Base-by-base conservation (phyloP, 1,140 invertebrate genomes). In the Samia ricini region DNA sequence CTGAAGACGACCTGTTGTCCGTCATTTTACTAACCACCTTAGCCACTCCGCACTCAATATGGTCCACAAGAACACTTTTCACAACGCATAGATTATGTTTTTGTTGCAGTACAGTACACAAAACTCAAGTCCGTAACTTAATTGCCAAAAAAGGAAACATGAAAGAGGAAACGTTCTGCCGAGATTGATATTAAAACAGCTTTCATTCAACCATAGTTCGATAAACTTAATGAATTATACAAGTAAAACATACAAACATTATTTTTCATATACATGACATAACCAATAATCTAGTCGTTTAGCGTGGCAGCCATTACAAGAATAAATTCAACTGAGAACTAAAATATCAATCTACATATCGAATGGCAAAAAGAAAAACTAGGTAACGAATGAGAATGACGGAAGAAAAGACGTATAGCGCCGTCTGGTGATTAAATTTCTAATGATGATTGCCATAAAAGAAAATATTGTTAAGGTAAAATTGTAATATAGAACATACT, bases 1-100 rank as follows among this genome's bases (percentile, higher is more conserved):
- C 97, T 90, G 95, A 96, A 91, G 93, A 95, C 78, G 94, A 95
- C 83, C 95, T 94, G 67, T 79, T 80, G 80, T 91, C 88, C 81
- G 86, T 88, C 82, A 89, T 91, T 84, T 78, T 85, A 70, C 65
- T 76, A 67, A 65, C 63, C 68, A 57, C 75, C 68, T 67, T 73
- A 72, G n/a, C 64, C 80, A 88, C 80, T 83, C 78, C 68, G 67
- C 83, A 88, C 81, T 79, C 76, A 86, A 85, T 83, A 83, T 79
- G 78, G 76, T 83, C 64, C 72, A 73, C 68, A 71, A 67, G 61
- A 70, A 78, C 81, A 85, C 79, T 85, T 83, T 83, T 81, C 72
- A 86, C 84, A 72, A 66, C 64, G 77, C 83, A 86, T 85, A 87
- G 79, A 85, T 81, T 82, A 81, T 83, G 78, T 85, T 85, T 86